Evolutionary conservation across 1,140 invertebrate genomes (phyloP).

Genomic region (Cydia amplana): DNA sequence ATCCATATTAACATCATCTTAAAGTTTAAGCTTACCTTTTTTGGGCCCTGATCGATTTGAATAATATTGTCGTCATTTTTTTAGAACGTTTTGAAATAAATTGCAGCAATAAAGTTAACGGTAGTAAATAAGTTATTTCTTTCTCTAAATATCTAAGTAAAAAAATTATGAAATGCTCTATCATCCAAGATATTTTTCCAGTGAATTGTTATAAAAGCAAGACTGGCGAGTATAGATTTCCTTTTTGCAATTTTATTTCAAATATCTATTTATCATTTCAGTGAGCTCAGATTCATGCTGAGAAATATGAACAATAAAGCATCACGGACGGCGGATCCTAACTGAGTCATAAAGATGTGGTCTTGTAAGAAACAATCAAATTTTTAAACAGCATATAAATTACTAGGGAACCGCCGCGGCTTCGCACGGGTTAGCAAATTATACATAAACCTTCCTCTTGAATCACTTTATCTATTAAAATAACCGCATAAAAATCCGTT

Average conservation of each 20-base stretch:
- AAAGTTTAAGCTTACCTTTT: too few relatives aligned
- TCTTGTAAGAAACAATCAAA: background rate
- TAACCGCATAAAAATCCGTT: too few relatives aligned
- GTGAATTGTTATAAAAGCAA: background rate
- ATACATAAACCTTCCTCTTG: too few relatives aligned
- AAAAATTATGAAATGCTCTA: background rate
- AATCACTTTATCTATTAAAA: too few relatives aligned
- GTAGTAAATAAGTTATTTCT: background rate
- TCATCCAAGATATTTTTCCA: background rate
- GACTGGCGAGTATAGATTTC: constrained; percentile 11
- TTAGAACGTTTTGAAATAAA: too few relatives aligned
- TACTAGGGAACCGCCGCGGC: too few relatives aligned
- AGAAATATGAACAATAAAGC: constrained; percentile 30
- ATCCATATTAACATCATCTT: background rate
- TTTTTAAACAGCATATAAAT: too few relatives aligned
- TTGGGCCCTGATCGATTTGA: too few relatives aligned
- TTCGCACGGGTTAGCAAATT: too few relatives aligned
- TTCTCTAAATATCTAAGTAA: background rate
- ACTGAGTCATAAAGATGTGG: background rate
- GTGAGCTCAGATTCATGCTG: background rate
- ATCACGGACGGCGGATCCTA: background rate
- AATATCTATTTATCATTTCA: constrained; percentile 27
- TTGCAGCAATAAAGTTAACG: background rate
- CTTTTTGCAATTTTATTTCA: constrained; percentile 11
- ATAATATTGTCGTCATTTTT: too few relatives aligned